Percentiles rank a stretch among this genome's conserved stretches.
Evolutionary conservation across 2,888 invertebrate genomes (phyloP).

Genomic region (Folsomia manolachei): DNA sequence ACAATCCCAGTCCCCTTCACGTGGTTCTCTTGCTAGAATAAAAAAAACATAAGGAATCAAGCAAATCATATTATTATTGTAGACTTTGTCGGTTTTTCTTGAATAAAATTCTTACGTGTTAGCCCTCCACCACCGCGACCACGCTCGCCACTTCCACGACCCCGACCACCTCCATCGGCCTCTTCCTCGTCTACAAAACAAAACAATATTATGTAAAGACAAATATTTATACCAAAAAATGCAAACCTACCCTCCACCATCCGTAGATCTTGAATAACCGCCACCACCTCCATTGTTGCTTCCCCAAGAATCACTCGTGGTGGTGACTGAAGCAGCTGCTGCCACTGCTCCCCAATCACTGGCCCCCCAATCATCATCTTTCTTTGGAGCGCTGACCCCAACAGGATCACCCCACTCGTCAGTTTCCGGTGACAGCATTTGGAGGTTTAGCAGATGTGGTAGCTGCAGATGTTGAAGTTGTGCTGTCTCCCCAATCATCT

Average conservation of each 20-base stretch:
- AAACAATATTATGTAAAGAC: no score
- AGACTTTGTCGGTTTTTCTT: no score
- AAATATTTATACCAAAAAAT: background rate
- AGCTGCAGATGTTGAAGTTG: no score
- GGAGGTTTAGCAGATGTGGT: background rate
- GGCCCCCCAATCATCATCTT: conserved; percentile 3
- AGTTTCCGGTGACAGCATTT: background rate
- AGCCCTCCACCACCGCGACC: conserved; percentile 12
- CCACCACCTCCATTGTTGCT: background rate
- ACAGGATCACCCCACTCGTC: background rate
- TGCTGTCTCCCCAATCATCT: conserved; percentile 9
- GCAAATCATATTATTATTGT: no score
- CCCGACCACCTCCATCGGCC: conserved; percentile 15
- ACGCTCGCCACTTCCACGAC: conserved; percentile 8
- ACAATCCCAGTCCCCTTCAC: conserved; percentile 23
- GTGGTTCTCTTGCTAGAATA: background rate
- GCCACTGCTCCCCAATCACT: background rate
- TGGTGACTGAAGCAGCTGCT: background rate
- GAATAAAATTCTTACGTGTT: no score
- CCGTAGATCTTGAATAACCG: background rate
- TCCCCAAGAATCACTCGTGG: background rate
- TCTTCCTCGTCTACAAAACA: conserved; percentile 9
- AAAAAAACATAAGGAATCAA: no score
- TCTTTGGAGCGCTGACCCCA: background rate
- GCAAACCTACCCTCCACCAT: background rate